phyloP scores from a whole-genome alignment of 1,140 invertebrate species.

The Gryon sp. region DNA sequence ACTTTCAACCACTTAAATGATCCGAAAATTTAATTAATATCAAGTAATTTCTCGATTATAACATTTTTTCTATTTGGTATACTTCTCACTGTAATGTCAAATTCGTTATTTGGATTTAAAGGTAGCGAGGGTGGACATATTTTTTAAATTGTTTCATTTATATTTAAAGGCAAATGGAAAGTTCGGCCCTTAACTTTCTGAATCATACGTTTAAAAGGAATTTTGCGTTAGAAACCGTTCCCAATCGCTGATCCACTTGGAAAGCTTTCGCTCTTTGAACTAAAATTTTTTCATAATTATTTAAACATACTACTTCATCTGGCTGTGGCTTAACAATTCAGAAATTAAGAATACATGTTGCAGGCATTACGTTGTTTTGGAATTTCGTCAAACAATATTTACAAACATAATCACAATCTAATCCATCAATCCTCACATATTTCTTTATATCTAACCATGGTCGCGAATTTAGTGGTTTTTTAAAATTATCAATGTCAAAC shows the following conservation, averaged over 20 bases:
- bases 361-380: slow-evolving; percentile 14
- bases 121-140: too few species aligned
- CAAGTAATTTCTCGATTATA: too few species aligned
- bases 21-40: too few species aligned
- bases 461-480: slow-evolving; percentile 8
- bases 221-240: slow-evolving; percentile 65
- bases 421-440: slow-evolving; percentile 9
- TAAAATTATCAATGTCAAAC: slow-evolving; percentile 25
- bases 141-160: too few species aligned
- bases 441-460: slow-evolving; percentile 28
- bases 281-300: slow-evolving; percentile 63
- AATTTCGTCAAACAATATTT: slow-evolving; percentile 41
- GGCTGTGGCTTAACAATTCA: slow-evolving; percentile 5
- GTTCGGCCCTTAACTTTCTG: slow-evolving; percentile 64
- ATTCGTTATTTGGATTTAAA: too few species aligned
- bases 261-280: slow-evolving; percentile 55
- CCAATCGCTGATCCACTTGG: slow-evolving; percentile 64
- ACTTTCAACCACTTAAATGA: too few species aligned
- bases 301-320: slow-evolving; percentile 39
- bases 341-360: slow-evolving; percentile 17
- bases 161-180: slow-evolving; percentile 68
- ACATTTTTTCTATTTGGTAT: too few species aligned
- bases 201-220: slow-evolving; percentile 54
- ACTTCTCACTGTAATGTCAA: too few species aligned
- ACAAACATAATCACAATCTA: slow-evolving; percentile 42